Base-by-base conservation (phyloP, 2,888 invertebrate genomes). In the Diogma glabrata region DNA sequence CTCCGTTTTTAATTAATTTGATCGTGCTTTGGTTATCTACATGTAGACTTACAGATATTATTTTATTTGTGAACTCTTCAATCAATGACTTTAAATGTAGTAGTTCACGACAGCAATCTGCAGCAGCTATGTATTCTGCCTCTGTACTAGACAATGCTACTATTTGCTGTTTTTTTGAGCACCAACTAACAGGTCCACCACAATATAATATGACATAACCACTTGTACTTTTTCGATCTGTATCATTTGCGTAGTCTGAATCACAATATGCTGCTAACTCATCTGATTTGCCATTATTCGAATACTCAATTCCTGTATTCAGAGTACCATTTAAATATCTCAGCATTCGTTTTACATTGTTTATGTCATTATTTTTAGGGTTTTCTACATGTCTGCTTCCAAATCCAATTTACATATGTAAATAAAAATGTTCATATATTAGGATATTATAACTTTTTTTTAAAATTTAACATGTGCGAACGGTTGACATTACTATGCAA, bases 151-250 rank as follows among this genome's bases (percentile, higher is more conserved):
- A 53, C 19, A 48, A 51, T 47, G 51, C 51, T 28, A 54, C 51
- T 49, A 52, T 53, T 16, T 22, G 48, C 52, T 55, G 53, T 49
- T 26, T 51, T 38, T 50, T 53, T 43, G 54, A 54, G 33, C 51
- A 48, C 54, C 51, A 55, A 24, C 52, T 43, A 33, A 55, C 51
- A 16, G 43, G 24, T 23, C 51, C 47, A 17, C 10, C 19, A 33
- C 52, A 52, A 22, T 50, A 55, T 24, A 43, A 17, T 50, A 54
- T 51, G 46, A 52, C 8, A 9, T 51, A 54, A 14, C 54, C 55
- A 9, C 49, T 53, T 12, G 55, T 54, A 53, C 56, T 54, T 50
- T 50, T 56, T 33, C 53, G 47, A 49, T 54, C 51, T 36, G 28
- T 47, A 49, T 50, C 40, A 50, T 36, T 50, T 30, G 45, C 45